Base-by-base conservation (phyloP, 2,888 invertebrate species). In the Diaphora mendica region DNA sequence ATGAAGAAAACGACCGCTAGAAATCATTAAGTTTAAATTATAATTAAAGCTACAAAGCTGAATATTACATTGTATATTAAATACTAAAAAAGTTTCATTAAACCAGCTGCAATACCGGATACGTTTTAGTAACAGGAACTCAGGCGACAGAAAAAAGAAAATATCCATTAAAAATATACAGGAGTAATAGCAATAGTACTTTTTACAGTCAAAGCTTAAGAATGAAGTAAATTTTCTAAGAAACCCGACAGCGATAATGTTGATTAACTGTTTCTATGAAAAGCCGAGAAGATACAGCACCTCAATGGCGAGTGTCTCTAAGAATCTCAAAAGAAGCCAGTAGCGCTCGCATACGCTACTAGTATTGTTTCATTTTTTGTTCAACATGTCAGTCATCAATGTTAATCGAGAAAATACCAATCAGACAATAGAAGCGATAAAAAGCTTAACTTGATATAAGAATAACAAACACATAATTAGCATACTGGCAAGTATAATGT, bases 311-410 rank as follows among this genome's bases (percentile, higher is more conserved):
- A 78, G 77, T 77, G 77, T 71, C 78, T 79, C 76, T 76, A 70
- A 82, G 81, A 81, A 82, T 79, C 81, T 81, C 72, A 77, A 84
- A 85, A 83, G 80, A 79, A 85, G 78, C 84, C 86, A 82, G 90
- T 90, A 91, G 90, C 89, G 76, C 76, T 83, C 85, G 86, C 87
- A 86, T 88, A 84, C 84, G 85, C 85, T 83, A 85, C 83, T 79
- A 81, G 86, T 87, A 91, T 91, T 92, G 90, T 91, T 88, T 88
- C 71, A 86, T 92, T 92, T 92, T 94, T 93, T 91, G 83, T 87
- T 72, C 71, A 80, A 86, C 87, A 86, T 88, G 89, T 90, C 91
- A 89, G 90, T 92, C 89, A 88, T 81, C 82, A 88, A 90, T 89
- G 87, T 90, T 90, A 88, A 90, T 91, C 88, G 88, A 88, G 87